Percentiles rank a stretch among this genome's conserved stretches.
Evolutionary conservation across 30 jellyfish, hydroid and myxozoan genomes (phyloP).

Genomic region (Cassiopea xamachana): DNA sequence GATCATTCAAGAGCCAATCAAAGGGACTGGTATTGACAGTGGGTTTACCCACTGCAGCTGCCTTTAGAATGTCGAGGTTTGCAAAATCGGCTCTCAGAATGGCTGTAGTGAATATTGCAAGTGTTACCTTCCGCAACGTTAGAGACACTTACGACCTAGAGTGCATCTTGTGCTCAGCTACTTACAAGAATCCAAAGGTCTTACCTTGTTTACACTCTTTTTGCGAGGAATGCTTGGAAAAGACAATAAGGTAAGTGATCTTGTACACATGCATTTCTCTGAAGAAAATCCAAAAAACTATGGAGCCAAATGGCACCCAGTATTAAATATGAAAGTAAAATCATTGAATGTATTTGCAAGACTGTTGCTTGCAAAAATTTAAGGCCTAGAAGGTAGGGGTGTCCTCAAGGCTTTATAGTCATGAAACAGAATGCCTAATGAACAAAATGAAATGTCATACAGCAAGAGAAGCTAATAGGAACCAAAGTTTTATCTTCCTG

Average conservation of each 20-base stretch:
- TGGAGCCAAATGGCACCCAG: too few species aligned
- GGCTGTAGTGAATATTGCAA: conserved; percentile 63
- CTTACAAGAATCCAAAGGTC: conserved; percentile 94
- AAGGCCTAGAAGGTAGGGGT: too few species aligned
- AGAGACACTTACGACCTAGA: conserved; percentile 81
- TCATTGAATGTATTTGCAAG: too few species aligned
- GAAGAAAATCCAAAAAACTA: too few species aligned
- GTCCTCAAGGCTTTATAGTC: too few species aligned
- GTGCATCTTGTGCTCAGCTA: conserved; percentile 75
- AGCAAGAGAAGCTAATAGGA: too few species aligned
- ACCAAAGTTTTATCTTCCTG: too few species aligned
- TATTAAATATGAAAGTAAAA: too few species aligned
- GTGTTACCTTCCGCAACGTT: conserved; percentile 72
- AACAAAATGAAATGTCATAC: too few species aligned
- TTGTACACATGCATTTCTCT: conserved; percentile 10
- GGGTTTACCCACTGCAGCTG: background rate
- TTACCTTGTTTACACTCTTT: conserved; percentile 94
- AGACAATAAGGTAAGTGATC: conserved; percentile 78
- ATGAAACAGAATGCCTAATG: too few species aligned
- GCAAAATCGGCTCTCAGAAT: conserved; percentile 9
- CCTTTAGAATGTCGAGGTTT: conserved; percentile 29
- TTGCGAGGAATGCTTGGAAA: conserved; percentile 94
- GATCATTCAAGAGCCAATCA: conserved; percentile 36
- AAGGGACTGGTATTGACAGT: conserved; percentile 26
- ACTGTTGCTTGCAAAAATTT: too few species aligned